Conservation (phyloP, 2,113 vertebrate genomes). For the Eira barbara region DNA sequence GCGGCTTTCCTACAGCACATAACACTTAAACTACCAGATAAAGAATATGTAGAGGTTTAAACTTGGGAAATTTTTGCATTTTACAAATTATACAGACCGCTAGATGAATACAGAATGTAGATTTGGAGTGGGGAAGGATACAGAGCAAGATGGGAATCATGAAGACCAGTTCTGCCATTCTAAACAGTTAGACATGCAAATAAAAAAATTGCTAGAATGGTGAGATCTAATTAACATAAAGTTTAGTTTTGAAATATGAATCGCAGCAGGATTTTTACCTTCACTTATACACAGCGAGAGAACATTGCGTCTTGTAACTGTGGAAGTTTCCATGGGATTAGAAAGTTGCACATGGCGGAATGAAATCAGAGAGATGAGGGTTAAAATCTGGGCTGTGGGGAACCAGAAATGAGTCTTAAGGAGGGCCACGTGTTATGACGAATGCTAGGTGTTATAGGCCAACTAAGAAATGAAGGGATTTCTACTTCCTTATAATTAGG, state of each 20-base stretch:
- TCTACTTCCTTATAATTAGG: not conserved
- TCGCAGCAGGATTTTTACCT: slow-evolving; percentile 24
- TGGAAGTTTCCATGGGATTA: slow-evolving; percentile 5
- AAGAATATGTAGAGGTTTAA: not conserved
- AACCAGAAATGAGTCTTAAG: not conserved
- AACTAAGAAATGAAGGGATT: not conserved
- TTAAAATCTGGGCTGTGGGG: not conserved
- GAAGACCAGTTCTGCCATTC: not conserved
- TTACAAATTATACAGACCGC: not conserved
- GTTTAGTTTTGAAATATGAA: slow-evolving; percentile 4
- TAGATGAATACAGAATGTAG: not conserved
- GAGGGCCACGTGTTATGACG: no score
- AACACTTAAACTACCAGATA: not conserved
- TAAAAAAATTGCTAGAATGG: not conserved
- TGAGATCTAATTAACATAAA: slow-evolving; percentile 18
- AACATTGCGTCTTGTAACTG: slow-evolving; percentile 44
- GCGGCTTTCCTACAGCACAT: not conserved
- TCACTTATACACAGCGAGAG: not conserved
- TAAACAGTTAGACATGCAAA: not conserved
- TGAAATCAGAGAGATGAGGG: not conserved
- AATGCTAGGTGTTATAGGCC: no score
- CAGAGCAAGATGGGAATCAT: not conserved
- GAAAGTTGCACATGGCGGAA: slow-evolving; percentile 36
- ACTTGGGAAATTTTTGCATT: not conserved
- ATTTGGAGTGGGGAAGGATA: not conserved